Evolutionary conservation across 2,113 vertebrate genomes (phyloP), one percentile per base, ranked within the genome.

Genomic region (Nothocercus julius): DNA sequence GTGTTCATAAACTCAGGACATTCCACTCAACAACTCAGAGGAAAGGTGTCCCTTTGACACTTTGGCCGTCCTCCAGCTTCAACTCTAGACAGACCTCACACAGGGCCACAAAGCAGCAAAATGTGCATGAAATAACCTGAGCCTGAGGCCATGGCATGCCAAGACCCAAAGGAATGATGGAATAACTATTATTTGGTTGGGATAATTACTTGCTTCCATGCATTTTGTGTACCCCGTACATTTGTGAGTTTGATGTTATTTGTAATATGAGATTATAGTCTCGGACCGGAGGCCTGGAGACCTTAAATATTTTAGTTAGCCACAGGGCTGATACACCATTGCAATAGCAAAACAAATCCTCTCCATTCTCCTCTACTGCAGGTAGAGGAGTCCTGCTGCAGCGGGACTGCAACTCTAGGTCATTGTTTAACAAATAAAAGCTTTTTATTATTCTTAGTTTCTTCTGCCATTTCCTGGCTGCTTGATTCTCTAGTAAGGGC

Each of bases 41-140:
- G 59, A 87, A 87, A 95, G 96, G 95, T 89, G 91, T 93, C 92
- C 91, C 94, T 89, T 69, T 67, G 91, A 74, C 94, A 93, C 89
- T 68, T 92, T 91, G 91, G 94, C 94, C 73, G 70, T 79, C 74
- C 94, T 96, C 93, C 96, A 96, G 95, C 91, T 77, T 7, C 53
- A 81, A 40, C 95, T 87, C 86, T 77, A 85, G 91, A 73, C 90
- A 82, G 92, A 92, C 94, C 95, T 92, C 95, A 95, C 91, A 92
- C 89, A 3, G 89, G 84, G 84, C 92, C 83, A 40, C 27, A 12
- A 49, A 82, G 91, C 66, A 82, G 81, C 47, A 20, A 16, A 25
- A 49, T 28, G 84, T 92, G 27, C 82, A 21, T 3, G 87, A 87
- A 66, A 92, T 73, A 87, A 76, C 70, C 95, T 45, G 77, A 93